phyloP scores from a whole-genome alignment of 2,797 vertebrate genomes.

The Paratrypauchen microcephalus region DNA sequence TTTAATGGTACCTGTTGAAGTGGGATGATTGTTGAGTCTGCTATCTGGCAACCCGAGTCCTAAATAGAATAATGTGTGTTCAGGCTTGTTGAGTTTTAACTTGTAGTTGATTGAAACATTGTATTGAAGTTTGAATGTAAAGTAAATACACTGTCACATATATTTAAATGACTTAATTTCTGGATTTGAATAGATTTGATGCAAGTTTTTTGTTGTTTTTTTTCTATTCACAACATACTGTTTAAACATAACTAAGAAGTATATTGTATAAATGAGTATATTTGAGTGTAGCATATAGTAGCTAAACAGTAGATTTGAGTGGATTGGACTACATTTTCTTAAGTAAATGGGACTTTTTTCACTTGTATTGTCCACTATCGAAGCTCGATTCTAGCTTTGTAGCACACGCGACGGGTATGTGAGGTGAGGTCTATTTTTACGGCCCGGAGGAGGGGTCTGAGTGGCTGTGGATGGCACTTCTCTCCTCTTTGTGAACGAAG shows the following conservation, averaged over 20 bases:
- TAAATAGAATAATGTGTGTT: too few relatives aligned
- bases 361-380: background rate
- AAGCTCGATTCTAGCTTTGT: background rate
- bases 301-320: background rate
- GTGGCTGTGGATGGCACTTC: slow-evolving; percentile 79
- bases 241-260: background rate
- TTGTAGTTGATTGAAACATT: too few relatives aligned
- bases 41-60: slow-evolving; percentile 10
- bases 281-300: too few relatives aligned
- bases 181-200: background rate
- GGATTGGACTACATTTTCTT: background rate
- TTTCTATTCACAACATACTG: slow-evolving; percentile 11
- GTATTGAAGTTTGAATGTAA: too few relatives aligned
- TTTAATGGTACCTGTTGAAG: slow-evolving; percentile 52
- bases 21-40: slow-evolving; percentile 44
- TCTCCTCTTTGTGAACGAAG: slow-evolving; percentile 70
- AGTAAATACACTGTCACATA: background rate
- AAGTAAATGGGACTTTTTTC: background rate
- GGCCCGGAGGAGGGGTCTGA: slow-evolving; percentile 67
- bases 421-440: slow-evolving; percentile 83
- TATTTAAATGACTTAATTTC: background rate
- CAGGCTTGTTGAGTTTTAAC: too few relatives aligned
- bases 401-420: slow-evolving; percentile 7
- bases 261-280: too few relatives aligned
- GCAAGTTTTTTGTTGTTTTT: slow-evolving; percentile 25